phyloP scores from a whole-genome alignment of 2,888 invertebrate species.

The Brachyptera putata region DNA sequence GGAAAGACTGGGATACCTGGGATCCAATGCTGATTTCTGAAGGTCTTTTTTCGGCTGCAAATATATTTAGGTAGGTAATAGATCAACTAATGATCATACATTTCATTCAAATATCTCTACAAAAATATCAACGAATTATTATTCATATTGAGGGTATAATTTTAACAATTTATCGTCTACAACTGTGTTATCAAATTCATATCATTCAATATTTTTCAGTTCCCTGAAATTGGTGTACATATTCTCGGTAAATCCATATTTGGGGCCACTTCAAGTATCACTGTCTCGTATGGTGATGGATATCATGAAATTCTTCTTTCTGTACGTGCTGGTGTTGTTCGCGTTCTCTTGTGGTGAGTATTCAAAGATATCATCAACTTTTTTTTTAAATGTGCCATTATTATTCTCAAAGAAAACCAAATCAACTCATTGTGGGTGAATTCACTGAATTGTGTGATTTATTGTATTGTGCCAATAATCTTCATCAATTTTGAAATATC shows the following conservation, averaged over 20 bases:
- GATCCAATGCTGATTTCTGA: constrained; percentile 96
- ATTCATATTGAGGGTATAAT: neutral
- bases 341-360: constrained; percentile 56
- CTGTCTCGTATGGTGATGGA: constrained; percentile 57
- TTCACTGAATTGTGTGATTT: too few relatives aligned
- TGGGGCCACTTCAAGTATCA: constrained; percentile 58
- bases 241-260: constrained; percentile 58
- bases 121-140: neutral
- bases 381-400: too few relatives aligned
- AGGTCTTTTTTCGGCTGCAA: constrained; percentile 96
- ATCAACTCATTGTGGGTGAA: too few relatives aligned
- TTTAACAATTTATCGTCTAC: neutral
- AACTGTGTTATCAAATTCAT: too few relatives aligned
- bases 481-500: too few relatives aligned
- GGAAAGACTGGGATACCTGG: constrained; percentile 96
- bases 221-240: constrained; percentile 59
- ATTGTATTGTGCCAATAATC: too few relatives aligned
- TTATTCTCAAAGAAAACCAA: too few relatives aligned
- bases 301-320: constrained; percentile 56
- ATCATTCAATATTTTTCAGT: too few relatives aligned
- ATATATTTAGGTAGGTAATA: constrained; percentile 71
- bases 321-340: constrained; percentile 53
- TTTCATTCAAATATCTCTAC: neutral
- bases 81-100: neutral
- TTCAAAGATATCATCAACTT: too few relatives aligned